Conservation (phyloP, 2,113 vertebrate genomes). For the Craseonycteris thonglongyai region DNA sequence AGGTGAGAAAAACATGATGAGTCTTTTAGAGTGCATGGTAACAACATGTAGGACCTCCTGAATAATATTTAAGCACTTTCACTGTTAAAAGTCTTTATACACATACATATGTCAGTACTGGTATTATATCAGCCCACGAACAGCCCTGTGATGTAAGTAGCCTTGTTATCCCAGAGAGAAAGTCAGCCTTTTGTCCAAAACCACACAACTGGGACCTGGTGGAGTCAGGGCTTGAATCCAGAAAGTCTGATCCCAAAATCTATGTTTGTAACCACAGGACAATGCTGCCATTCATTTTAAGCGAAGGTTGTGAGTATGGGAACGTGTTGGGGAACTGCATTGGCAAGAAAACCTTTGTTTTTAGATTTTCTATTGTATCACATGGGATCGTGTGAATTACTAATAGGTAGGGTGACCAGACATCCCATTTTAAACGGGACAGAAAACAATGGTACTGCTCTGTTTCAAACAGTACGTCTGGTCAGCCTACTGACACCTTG, state of each 20-base stretch:
- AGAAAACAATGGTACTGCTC: too few species aligned
- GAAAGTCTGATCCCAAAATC: background rate
- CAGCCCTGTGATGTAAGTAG: background rate
- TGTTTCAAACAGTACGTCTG: too few species aligned
- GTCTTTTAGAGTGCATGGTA: background rate
- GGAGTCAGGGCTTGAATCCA: background rate
- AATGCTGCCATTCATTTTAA: background rate
- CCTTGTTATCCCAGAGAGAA: background rate
- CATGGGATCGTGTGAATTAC: background rate
- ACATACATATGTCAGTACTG: background rate
- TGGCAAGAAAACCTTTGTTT: background rate
- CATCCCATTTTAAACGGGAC: too few species aligned
- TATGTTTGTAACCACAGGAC: background rate
- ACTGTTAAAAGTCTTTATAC: background rate
- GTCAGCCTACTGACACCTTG: too few species aligned
- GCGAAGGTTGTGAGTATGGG: background rate
- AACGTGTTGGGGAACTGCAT: background rate
- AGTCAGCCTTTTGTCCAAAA: background rate
- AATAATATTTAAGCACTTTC: background rate
- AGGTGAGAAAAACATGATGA: background rate
- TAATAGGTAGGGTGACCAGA: too few species aligned
- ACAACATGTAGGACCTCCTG: background rate
- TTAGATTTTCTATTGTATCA: background rate
- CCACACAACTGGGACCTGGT: background rate
- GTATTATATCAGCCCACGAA: background rate